These are phyloP conservation scores for Siniperca chuatsi DNA, from an alignment of 2,113 vertebrate genomes.

Conservation along the genomic window DNA sequence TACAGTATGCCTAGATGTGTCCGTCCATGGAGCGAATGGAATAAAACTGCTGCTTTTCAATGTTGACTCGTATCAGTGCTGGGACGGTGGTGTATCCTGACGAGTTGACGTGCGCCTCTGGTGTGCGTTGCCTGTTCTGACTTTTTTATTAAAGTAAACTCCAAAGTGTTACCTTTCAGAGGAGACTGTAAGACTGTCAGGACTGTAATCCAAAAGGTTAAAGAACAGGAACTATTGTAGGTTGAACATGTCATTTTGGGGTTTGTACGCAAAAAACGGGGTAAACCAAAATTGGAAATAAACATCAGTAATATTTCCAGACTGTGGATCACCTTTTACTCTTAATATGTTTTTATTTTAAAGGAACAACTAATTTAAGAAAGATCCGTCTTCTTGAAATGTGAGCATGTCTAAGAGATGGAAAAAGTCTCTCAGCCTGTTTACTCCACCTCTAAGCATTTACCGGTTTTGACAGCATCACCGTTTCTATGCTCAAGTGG, in stretches of 20 bases:
- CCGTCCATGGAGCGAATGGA: too few relatives aligned
- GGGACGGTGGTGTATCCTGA: too few relatives aligned
- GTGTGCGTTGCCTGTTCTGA: too few relatives aligned
- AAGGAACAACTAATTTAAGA: background rate
- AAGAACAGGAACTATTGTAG: background rate
- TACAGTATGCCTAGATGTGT: too few relatives aligned
- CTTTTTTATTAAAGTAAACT: background rate
- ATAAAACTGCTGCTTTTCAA: too few relatives aligned
- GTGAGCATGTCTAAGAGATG: background rate
- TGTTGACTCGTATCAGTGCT: too few relatives aligned
- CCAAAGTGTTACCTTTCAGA: background rate
- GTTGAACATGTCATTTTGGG: background rate
- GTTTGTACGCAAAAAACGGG: background rate
- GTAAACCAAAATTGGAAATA: background rate
- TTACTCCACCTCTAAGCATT: background rate
- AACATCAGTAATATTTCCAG: background rate
- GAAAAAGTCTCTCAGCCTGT: background rate
- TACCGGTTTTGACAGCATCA: background rate
- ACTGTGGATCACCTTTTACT: background rate
- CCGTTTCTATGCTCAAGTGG: background rate
- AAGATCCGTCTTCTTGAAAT: background rate
- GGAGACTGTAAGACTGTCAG: background rate
- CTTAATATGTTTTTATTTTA: background rate
- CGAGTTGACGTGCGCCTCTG: too few relatives aligned
- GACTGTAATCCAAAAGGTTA: background rate